Percentiles rank a stretch among this genome's conserved stretches.
Conservation (phyloP, 2,113 vertebrate species). For the Sceloporus undulatus region DNA sequence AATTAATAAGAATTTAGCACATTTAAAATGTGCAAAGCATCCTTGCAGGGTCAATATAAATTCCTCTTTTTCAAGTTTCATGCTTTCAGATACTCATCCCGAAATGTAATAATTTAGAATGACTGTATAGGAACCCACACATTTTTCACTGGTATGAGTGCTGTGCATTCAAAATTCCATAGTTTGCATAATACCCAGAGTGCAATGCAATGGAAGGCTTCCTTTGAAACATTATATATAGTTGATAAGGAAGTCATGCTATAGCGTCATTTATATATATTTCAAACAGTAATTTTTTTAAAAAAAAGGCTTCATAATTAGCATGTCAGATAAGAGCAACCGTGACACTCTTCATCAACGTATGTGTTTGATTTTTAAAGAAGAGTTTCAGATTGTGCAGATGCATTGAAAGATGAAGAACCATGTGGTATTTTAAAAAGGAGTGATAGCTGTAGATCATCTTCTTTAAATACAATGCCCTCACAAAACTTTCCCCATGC, state of each 20-base stretch:
- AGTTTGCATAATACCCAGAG: slow-evolving; percentile 53
- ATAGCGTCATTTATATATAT: slow-evolving; percentile 47
- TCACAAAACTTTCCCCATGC: slow-evolving; percentile 8
- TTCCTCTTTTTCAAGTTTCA: slow-evolving; percentile 3
- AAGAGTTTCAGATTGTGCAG: slow-evolving; percentile 49
- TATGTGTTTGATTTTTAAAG: slow-evolving; percentile 61
- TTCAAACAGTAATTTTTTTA: slow-evolving; percentile 29
- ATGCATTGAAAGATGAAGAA: slow-evolving; percentile 29
- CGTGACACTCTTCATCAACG: slow-evolving; percentile 51
- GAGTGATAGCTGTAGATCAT: slow-evolving; percentile 32
- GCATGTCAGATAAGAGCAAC: slow-evolving; percentile 33
- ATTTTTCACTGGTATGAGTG: slow-evolving; percentile 1
- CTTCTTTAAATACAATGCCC: slow-evolving; percentile 28
- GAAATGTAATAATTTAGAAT: background rate
- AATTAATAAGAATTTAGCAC: slow-evolving; percentile 21
- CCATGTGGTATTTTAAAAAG: slow-evolving; percentile 23
- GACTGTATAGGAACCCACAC: background rate
- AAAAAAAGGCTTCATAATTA: slow-evolving; percentile 58
- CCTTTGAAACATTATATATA: slow-evolving; percentile 41
- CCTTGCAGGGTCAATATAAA: accelerated
- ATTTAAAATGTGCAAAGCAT: slow-evolving; percentile 4
- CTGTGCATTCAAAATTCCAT: slow-evolving; percentile 29
- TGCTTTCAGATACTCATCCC: background rate
- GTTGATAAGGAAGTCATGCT: slow-evolving; percentile 57
- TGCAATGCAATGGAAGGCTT: slow-evolving; percentile 41